These are phyloP conservation scores for Spodoptera exigua DNA, from an alignment of 2,888 invertebrate genomes.

Conservation along the genomic window DNA sequence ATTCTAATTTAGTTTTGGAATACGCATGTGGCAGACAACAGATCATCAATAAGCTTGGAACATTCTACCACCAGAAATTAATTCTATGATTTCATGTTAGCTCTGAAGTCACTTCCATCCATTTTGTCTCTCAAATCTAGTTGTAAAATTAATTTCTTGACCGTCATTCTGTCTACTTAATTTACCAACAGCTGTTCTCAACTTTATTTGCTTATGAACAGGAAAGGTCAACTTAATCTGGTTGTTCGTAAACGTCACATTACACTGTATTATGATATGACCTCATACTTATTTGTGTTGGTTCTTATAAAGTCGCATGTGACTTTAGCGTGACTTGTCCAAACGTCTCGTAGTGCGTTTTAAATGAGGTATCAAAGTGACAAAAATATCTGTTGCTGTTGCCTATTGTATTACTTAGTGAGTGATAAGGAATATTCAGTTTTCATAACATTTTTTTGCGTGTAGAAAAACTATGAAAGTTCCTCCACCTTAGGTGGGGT, in stretches of 20 bases:
- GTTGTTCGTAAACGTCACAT: conserved; percentile 31
- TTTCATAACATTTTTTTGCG: too few relatives aligned
- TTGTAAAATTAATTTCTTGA: background rate
- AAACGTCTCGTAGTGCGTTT: conserved; percentile 25
- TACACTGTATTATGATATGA: conserved; percentile 51
- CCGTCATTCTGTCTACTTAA: background rate
- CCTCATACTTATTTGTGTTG: conserved; percentile 66
- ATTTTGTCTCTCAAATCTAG: too few relatives aligned
- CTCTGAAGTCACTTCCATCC: too few relatives aligned
- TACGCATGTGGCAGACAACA: too few relatives aligned
- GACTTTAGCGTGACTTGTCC: conserved; percentile 38
- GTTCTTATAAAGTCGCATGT: conserved; percentile 42
- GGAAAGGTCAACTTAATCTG: conserved; percentile 49
- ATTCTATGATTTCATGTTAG: too few relatives aligned
- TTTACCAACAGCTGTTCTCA: conserved; percentile 7
- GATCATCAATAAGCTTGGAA: too few relatives aligned
- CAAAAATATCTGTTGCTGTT: conserved; percentile 26
- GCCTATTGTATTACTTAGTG: too few relatives aligned
- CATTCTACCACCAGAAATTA: too few relatives aligned
- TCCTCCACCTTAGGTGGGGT: too few relatives aligned
- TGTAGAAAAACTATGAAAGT: too few relatives aligned
- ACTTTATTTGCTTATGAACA: conserved; percentile 32
- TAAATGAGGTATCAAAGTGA: conserved; percentile 12
- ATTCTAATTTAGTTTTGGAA: too few relatives aligned
- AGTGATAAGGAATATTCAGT: too few relatives aligned